Evolutionary conservation across 2,888 invertebrate species (phyloP).

Genomic region (Drosophila austrosaltans): DNA sequence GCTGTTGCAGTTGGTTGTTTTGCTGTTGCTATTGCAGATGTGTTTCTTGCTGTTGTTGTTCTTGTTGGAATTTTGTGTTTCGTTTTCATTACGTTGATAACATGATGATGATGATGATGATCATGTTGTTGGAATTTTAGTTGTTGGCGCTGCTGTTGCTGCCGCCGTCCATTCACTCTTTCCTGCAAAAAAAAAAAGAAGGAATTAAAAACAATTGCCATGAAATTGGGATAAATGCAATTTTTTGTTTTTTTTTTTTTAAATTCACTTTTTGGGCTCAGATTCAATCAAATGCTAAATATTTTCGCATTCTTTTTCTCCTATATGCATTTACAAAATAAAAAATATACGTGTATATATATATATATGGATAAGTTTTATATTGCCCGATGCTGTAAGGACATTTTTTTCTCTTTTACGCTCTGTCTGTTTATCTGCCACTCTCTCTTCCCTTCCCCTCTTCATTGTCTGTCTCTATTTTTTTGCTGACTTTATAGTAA

Average conservation of each 20-base stretch:
- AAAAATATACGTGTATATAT: conserved; percentile 23
- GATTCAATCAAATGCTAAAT: conserved; percentile 46
- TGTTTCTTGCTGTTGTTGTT: conserved; percentile 11
- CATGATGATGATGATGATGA: conserved; percentile 33
- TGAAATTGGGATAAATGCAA: conserved; percentile 22
- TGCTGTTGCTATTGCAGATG: conserved; percentile 4
- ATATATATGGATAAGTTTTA: conserved; percentile 12
- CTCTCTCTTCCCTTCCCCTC: not conserved
- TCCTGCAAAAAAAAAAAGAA: conserved; percentile 58
- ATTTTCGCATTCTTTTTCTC: conserved; percentile 14
- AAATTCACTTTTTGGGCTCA: conserved; percentile 6
- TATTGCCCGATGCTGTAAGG: not conserved
- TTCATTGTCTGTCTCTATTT: not conserved
- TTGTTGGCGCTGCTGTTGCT: conserved; percentile 24
- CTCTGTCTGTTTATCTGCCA: too few relatives aligned
- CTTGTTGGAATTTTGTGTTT: conserved; percentile 59
- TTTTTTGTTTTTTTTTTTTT: conserved; percentile 9
- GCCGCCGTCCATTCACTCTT: conserved; percentile 21
- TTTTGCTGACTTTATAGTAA: conserved; percentile 3
- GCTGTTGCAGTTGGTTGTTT: not conserved
- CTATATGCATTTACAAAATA: conserved; percentile 13
- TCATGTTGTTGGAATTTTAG: conserved; percentile 24
- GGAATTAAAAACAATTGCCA: conserved; percentile 47
- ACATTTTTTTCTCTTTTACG: not conserved
- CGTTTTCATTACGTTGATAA: conserved; percentile 79